Base-by-base conservation (phyloP, 2,888 invertebrate genomes). In the Lepidocyrtoides sp. region DNA sequence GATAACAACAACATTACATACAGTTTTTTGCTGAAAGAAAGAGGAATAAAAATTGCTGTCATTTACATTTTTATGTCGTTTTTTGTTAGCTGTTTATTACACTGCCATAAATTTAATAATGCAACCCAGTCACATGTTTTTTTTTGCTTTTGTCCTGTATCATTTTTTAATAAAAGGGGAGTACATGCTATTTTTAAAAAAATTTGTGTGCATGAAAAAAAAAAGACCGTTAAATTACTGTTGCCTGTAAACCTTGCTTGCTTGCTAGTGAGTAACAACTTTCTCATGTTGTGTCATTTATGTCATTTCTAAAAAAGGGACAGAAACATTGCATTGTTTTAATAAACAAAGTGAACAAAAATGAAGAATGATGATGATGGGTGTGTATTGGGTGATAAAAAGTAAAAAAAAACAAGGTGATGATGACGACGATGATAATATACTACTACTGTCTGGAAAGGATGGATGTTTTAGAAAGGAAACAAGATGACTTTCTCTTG, bases 61-160 rank as follows among this genome's bases (percentile, higher is more conserved):
- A 29, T 63, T 63, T 63, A 29, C 29, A 29, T 63, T 29, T 63
- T 63, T 63, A 63, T 63, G 63, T 63, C n/a, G 14, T 29, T 63
- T 23, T 57, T 57, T 29, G 29, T 36, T 36, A 36, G 29, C 4
- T 29, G 63, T 63, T 63, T 63, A 29, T 63, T 63, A n/a, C 23
- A 63, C 63, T 26, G 63, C 8, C 29, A 63, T 26, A 63, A 63
- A 63, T 63, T 63, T 29, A 63, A 63, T 63, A 63, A 63, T 12
- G 17, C n/a, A 29, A 63, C 14, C 12, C 12, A 48, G 48, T 12
- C 12, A 48, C 14, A 8, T 8, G 41, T 8, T 41, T 41, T 41
- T 41, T 41, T 7, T 41, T 7, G 41, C 41, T 8, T 7, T 41
- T 48, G 14, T 48, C 48, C 14, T 48, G 48, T 48, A 12, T 57